These are phyloP conservation scores for Oryzias javanicus DNA, from an alignment of 2,113 vertebrate species.

Conservation along the genomic window DNA sequence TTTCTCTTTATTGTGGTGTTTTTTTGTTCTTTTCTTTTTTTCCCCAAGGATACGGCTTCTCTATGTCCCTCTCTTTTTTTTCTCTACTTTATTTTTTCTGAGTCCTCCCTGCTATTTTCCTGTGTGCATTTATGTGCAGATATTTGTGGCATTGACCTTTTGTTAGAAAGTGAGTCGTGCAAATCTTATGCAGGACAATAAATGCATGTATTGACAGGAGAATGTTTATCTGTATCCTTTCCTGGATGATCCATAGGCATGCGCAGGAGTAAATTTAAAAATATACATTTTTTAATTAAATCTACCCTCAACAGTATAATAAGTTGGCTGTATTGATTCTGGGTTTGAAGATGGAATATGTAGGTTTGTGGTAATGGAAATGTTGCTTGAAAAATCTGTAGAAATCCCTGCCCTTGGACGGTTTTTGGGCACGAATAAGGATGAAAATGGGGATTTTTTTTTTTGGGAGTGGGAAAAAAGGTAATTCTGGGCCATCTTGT, in stretches of 20 bases:
- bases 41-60: background rate
- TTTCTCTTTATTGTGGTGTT: background rate
- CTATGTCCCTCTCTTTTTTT: background rate
- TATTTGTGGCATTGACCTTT: constrained; percentile 69
- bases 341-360: constrained; percentile 31
- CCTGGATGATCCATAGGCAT: constrained; percentile 28
- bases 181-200: constrained; percentile 58
- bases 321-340: constrained; percentile 35
- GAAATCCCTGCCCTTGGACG: constrained; percentile 22
- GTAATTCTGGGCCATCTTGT: constrained; percentile 57
- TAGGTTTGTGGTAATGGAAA: constrained; percentile 39
- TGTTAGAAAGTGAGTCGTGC: constrained; percentile 56
- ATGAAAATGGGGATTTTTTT: constrained; percentile 28
- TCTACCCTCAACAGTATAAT: constrained; percentile 20
- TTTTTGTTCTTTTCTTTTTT: background rate
- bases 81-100: background rate
- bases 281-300: constrained; percentile 33
- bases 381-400: constrained; percentile 35
- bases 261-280: constrained; percentile 13
- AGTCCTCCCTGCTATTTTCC: constrained; percentile 12
- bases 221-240: constrained; percentile 49
- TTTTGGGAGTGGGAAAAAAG: constrained; percentile 20
- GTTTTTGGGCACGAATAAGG: constrained; percentile 10
- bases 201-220: constrained; percentile 56
- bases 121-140: constrained; percentile 37